Evolutionary conservation across 2,797 vertebrate species (phyloP).

Genomic region (Distichodus sexfasciatus): DNA sequence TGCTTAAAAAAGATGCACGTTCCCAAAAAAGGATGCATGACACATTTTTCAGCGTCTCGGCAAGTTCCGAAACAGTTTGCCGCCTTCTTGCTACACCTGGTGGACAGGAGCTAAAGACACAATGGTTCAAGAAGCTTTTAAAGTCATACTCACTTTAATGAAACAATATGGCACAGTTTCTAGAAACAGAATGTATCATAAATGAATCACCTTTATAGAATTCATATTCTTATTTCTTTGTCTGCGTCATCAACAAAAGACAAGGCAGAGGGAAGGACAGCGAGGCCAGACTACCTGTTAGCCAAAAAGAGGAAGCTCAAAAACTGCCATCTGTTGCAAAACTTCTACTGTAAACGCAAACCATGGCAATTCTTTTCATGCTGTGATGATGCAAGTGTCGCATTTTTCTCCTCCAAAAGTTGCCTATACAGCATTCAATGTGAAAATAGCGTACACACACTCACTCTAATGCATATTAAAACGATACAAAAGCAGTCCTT

Average conservation of each 20-base stretch:
- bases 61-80: conserved; percentile 28
- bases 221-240: conserved; percentile 3
- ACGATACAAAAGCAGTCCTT: neutral
- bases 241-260: conserved; percentile 5
- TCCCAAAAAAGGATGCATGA: conserved; percentile 41
- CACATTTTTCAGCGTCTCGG: conserved; percentile 34
- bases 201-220: too few relatives aligned
- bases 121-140: neutral
- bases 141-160: too few relatives aligned
- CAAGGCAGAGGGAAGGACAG: neutral
- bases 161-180: too few relatives aligned
- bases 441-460: conserved; percentile 1
- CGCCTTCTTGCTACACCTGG: conserved; percentile 31
- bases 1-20: conserved; percentile 43
- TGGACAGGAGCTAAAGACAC: neutral
- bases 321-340: conserved; percentile 54
- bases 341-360: conserved; percentile 53
- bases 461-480: neutral
- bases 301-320: conserved; percentile 48
- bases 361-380: conserved; percentile 37
- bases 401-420: conserved; percentile 29
- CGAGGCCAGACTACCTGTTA: conserved; percentile 30
- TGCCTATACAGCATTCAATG: conserved; percentile 44
- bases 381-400: conserved; percentile 44
- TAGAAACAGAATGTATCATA: too few relatives aligned